phyloP scores from a whole-genome alignment of 2,797 vertebrate genomes.

The Sphaeramia orbicularis region DNA sequence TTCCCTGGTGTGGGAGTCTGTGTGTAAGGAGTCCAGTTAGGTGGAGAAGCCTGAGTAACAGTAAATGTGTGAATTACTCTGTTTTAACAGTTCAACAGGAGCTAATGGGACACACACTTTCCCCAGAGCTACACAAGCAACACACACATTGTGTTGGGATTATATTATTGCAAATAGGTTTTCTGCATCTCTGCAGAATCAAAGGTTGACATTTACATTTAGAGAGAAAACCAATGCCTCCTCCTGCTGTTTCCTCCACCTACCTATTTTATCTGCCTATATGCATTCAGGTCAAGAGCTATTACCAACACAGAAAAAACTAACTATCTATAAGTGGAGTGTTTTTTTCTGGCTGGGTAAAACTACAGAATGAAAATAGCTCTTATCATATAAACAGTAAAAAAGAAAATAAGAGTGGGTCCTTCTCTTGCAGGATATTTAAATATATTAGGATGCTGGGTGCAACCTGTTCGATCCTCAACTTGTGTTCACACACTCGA shows the following conservation, averaged over 20 bases:
- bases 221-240: constrained; percentile 2
- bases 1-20: constrained; percentile 1
- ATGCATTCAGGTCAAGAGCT: constrained; percentile 10
- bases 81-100: constrained; percentile 33
- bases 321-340: background rate
- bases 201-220: constrained; percentile 25
- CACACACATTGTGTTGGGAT: background rate
- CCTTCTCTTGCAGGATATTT: constrained; percentile 2
- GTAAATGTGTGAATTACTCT: constrained; percentile 43
- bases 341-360: background rate
- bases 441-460: background rate
- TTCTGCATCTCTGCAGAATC: constrained; percentile 17
- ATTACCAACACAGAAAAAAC: constrained; percentile 4
- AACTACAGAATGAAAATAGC: too few relatives aligned
- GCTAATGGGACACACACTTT: constrained; percentile 40
- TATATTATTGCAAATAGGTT: constrained; percentile 34
- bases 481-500: constrained; percentile 29
- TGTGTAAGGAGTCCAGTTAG: constrained; percentile 10
- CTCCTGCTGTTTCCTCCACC: background rate
- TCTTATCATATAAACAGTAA: background rate
- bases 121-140: constrained; percentile 15
- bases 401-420: background rate
- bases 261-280: constrained; percentile 1
- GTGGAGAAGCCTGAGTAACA: constrained; percentile 15
- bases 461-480: constrained; percentile 21